Evolutionary conservation across 2,888 invertebrate genomes (phyloP), one percentile per base, ranked within the genome.

Genomic region (Drosophila vallismaia): DNA sequence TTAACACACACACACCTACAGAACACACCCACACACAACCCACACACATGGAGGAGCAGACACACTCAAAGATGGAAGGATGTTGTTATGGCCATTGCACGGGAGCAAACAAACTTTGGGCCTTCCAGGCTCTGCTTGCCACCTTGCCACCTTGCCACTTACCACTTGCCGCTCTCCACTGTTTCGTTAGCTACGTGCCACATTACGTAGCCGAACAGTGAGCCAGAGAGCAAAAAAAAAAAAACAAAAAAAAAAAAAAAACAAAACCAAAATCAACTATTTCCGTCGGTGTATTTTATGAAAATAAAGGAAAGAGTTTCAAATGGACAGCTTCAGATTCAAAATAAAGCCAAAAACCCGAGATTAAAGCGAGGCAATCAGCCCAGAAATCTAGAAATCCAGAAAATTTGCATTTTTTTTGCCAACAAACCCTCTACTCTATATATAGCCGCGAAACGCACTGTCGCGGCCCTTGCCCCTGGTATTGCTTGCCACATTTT

Each of bases 161-260:
- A 14, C 44, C 33, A 8, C 46, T n/a, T 14, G 40, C 40, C 33
- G 12, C 24, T 3, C 7, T 6, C 51, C 31, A n/a, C n/a, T 60
- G 46, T 29, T 45, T 50, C 42, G 56, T 42, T 31, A 33, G 57
- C 66, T 69, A 69, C 69, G 67, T 69, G 67, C 67, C 69, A 66
- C 48, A 68, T 66, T 68, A 68, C 68, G 66, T 57, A 64, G 66
- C 66, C 56, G 68, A 57, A 57, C 28, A n/a, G 57, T 50, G 45
- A 24, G 50, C 55, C 62, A 54, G 36, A 6, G 10, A 3, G 26
- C 4, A 9, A 24, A 26, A 44, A 44, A 33, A 7, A 19, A 49
- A n/a, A n/a, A n/a, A n/a, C n/a, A n/a, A n/a, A n/a, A 19, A 19
- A 19, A 19, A 1, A 1, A 1, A 19, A 4, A 28, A n/a, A 6